These are phyloP conservation scores for Melinaea menophilus DNA, from an alignment of 2,888 invertebrate species.

Conservation along the genomic window DNA sequence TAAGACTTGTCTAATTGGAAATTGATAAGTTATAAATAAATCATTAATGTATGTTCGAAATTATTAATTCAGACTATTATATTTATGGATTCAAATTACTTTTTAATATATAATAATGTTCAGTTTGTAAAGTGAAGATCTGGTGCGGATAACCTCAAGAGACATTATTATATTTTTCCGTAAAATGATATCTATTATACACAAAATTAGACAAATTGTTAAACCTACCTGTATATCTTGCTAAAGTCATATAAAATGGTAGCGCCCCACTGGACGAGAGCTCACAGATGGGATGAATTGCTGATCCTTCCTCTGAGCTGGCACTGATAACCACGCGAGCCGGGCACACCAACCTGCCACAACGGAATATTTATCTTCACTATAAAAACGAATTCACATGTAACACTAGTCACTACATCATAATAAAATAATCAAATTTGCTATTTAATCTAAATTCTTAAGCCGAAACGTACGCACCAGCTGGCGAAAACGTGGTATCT, in stretches of 20 bases:
- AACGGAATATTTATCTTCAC: conserved; percentile 47
- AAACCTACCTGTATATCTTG: conserved; percentile 91
- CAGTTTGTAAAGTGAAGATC: not conserved
- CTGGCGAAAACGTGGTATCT: conserved; percentile 76
- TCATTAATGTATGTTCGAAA: not conserved
- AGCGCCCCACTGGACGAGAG: conserved; percentile 91
- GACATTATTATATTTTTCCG: not conserved
- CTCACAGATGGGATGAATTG: conserved; percentile 75
- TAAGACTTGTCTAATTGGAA: conserved; percentile 5
- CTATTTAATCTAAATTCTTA: conserved; percentile 57
- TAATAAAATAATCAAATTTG: conserved; percentile 31
- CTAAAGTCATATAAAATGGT: conserved; percentile 98
- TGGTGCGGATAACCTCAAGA: conserved; percentile 17
- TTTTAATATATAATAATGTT: not conserved
- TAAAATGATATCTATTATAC: not conserved
- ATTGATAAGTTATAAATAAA: conserved; percentile 9
- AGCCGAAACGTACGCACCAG: conserved; percentile 69
- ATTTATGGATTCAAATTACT: not conserved
- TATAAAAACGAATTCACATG: conserved; percentile 39
- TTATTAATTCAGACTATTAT: not conserved
- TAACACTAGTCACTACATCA: conserved; percentile 33
- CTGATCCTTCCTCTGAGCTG: conserved; percentile 62
- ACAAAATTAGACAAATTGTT: conserved; percentile 22
- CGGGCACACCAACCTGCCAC: conserved; percentile 69
- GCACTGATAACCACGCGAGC: conserved; percentile 63